Conservation (phyloP, 2,797 vertebrate species). For the Gymnoscopelus braueri region DNA sequence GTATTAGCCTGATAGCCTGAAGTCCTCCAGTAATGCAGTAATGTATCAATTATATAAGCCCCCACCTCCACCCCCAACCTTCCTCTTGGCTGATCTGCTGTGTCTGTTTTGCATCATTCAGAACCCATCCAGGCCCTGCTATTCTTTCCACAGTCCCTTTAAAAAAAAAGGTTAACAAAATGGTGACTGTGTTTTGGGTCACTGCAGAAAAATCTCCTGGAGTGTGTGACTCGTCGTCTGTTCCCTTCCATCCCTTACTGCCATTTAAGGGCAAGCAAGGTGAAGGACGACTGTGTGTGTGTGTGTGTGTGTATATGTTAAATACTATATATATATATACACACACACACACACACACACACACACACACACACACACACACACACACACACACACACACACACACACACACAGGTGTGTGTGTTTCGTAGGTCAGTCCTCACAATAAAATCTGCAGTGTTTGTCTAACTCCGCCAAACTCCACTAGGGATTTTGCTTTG, state of each 20-base stretch:
- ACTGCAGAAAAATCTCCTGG: conserved; percentile 42
- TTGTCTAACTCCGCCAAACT: no score
- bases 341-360: neutral
- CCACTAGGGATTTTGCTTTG: no score
- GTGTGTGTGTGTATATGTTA: no score
- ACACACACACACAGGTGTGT: no score
- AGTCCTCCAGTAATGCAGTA: no score
- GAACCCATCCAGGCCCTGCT: conserved; percentile 19
- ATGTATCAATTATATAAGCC: conserved; percentile 5
- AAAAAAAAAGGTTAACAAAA: conserved; percentile 38
- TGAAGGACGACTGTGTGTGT: conserved; percentile 41
- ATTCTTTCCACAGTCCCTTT: conserved; percentile 21
- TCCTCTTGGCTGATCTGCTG: conserved; percentile 26
- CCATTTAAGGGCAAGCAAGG: conserved; percentile 69
- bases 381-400: neutral
- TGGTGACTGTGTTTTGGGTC: conserved; percentile 53
- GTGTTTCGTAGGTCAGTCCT: no score
- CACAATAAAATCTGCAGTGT: no score
- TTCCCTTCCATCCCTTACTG: conserved; percentile 43
- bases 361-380: neutral
- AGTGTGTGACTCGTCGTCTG: conserved; percentile 41
- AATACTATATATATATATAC: no score
- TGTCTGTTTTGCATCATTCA: conserved; percentile 58
- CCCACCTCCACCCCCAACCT: conserved; percentile 20
- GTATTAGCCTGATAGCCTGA: no score